A percentile compares a stretch with the other conserved stretches of the same genome.
Conservation (phyloP, 2,888 invertebrate species). For the Anarsia innoxiella region DNA sequence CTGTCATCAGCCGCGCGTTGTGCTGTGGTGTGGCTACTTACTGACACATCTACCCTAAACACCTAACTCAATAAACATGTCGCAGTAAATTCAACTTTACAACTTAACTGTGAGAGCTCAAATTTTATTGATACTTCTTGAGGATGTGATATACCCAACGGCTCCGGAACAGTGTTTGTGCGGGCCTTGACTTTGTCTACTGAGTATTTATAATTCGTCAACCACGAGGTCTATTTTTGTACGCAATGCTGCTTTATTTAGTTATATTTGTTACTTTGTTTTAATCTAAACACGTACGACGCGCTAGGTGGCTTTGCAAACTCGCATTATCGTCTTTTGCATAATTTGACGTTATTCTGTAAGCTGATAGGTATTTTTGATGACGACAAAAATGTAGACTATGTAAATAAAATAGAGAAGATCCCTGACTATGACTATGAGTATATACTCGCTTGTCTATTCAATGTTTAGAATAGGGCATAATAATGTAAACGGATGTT, state of each 20-base stretch:
- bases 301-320: slow-evolving; percentile 5
- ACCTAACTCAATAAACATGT: slow-evolving; percentile 26
- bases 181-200: slow-evolving; percentile 50
- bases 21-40: slow-evolving; percentile 37
- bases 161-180: slow-evolving; percentile 26
- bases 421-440: slow-evolving; percentile 1
- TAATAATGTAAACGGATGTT: slow-evolving; percentile 37
- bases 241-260: slow-evolving; percentile 4
- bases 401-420: no score
- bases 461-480: slow-evolving; percentile 3
- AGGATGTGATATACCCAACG: slow-evolving; percentile 1
- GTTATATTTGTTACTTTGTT: background rate
- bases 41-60: slow-evolving; percentile 19
- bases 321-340: background rate
- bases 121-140: slow-evolving; percentile 19
- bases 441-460: no score
- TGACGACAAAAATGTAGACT: no score
- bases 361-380: no score
- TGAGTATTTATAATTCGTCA: slow-evolving; percentile 45
- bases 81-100: slow-evolving; percentile 39
- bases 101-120: slow-evolving; percentile 28
- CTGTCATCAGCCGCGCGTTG: slow-evolving; percentile 65
- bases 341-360: slow-evolving; percentile 1
- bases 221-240: slow-evolving; percentile 25
- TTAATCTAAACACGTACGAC: background rate